Conservation (phyloP, 2,888 invertebrate species). For the Cheilosia variabilis region DNA sequence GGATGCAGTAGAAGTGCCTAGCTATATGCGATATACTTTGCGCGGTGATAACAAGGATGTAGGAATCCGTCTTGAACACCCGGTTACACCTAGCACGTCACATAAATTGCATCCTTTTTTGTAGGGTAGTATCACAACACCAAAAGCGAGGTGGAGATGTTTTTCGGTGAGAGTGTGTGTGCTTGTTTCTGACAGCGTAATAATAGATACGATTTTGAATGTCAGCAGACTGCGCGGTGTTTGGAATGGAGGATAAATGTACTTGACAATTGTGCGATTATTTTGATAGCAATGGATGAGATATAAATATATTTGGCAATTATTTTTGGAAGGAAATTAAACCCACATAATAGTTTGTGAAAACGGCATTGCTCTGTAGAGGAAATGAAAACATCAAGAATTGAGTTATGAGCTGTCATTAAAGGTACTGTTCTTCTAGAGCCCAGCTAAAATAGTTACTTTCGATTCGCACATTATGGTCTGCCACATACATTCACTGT, state of each 20-base stretch:
- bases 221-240: background rate
- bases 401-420: no score
- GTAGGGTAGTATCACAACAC: constrained; percentile 15
- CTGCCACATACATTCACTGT: no score
- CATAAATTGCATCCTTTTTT: constrained; percentile 41
- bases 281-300: constrained; percentile 11
- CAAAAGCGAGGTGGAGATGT: constrained; percentile 7
- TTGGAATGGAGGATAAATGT: constrained; percentile 16
- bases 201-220: constrained; percentile 44
- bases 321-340: background rate
- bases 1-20: constrained; percentile 31
- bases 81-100: constrained; percentile 12
- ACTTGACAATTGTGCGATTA: constrained; percentile 38
- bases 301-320: background rate
- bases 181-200: constrained; percentile 39
- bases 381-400: no score
- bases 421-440: no score
- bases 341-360: no score
- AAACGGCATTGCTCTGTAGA: no score
- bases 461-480: no score
- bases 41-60: constrained; percentile 24
- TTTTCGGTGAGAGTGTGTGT: constrained; percentile 11
- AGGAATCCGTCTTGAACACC: constrained; percentile 23
- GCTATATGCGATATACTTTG: constrained; percentile 40
- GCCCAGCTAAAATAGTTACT: no score